A percentile compares a stretch with the other conserved stretches of the same genome.
phyloP scores from a whole-genome alignment of 2,113 vertebrate genomes.

The Psittacara wagleri region DNA sequence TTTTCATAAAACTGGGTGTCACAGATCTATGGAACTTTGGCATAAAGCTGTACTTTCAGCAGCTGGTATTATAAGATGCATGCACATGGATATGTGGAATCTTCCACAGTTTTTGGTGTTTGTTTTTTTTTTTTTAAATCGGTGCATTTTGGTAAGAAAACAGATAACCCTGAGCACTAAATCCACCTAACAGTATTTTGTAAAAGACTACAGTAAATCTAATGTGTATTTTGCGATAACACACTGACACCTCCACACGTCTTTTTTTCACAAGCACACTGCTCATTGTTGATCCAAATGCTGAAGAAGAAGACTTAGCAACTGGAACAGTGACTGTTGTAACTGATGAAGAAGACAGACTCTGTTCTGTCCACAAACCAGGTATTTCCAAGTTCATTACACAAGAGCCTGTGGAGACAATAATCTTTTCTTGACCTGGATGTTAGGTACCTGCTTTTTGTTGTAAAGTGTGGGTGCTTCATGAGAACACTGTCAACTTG shows the following conservation, averaged over 20 bases:
- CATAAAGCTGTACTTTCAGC: background rate
- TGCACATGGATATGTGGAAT: background rate
- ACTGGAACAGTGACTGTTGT: constrained; percentile 87
- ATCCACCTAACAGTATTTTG: background rate
- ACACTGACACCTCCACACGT: background rate
- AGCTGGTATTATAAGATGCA: background rate
- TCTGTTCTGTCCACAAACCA: constrained; percentile 93
- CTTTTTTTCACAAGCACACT: constrained; percentile 77
- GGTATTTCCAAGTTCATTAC: constrained; percentile 68
- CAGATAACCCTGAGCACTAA: background rate
- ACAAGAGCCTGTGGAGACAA: background rate
- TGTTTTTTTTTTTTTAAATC: background rate
- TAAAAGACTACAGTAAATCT: background rate
- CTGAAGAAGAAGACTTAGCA: constrained; percentile 89
- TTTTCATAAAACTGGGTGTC: background rate
- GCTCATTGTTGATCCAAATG: constrained; percentile 89
- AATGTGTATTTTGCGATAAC: background rate
- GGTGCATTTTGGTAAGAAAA: background rate
- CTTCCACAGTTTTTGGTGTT: background rate
- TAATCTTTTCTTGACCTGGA: background rate
- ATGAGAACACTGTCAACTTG: background rate
- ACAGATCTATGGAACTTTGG: background rate
- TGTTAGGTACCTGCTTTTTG: background rate
- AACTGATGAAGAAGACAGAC: constrained; percentile 84
- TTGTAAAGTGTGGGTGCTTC: background rate